phyloP scores from a whole-genome alignment of 37 sponge, comb jelly and placozoan species.

The Theonella swinhoei region DNA sequence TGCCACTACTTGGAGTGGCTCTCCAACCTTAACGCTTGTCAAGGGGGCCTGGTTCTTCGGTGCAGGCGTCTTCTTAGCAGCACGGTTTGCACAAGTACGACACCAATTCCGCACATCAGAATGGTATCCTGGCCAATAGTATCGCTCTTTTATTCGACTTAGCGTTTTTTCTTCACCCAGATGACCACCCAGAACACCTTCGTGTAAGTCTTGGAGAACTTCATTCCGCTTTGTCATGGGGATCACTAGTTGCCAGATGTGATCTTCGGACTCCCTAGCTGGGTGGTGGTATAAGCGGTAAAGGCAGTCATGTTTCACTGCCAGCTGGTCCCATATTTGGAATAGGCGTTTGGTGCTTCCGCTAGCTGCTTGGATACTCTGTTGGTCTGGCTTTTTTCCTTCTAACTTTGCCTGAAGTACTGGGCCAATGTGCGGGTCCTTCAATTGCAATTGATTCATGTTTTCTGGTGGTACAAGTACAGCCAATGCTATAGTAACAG shows the following conservation, averaged over 20 bases:
- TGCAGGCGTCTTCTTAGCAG: too few species aligned
- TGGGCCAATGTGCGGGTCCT: too few species aligned
- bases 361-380: neutral
- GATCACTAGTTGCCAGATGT: slow-evolving; percentile 10
- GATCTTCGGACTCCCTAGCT: neutral
- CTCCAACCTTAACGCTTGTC: too few species aligned
- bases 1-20: too few species aligned
- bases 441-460: too few species aligned
- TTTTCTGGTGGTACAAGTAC: too few species aligned
- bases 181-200: slow-evolving; percentile 7
- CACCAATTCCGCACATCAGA: too few species aligned
- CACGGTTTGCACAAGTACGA: too few species aligned
- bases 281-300: neutral
- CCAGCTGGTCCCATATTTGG: slow-evolving; percentile 26
- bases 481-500: too few species aligned
- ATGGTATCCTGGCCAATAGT: too few species aligned
- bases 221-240: neutral
- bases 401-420: neutral
- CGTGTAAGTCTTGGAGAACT: slow-evolving; percentile 20
- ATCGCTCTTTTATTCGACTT: too few species aligned
- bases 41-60: too few species aligned
- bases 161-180: slow-evolving; percentile 28
- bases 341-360: neutral
- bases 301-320: slow-evolving; percentile 4
- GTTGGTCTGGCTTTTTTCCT: neutral